Evolutionary conservation across 2,113 vertebrate species (phyloP), one percentile per base, ranked within the genome.

Genomic region (Turnix velox): DNA sequence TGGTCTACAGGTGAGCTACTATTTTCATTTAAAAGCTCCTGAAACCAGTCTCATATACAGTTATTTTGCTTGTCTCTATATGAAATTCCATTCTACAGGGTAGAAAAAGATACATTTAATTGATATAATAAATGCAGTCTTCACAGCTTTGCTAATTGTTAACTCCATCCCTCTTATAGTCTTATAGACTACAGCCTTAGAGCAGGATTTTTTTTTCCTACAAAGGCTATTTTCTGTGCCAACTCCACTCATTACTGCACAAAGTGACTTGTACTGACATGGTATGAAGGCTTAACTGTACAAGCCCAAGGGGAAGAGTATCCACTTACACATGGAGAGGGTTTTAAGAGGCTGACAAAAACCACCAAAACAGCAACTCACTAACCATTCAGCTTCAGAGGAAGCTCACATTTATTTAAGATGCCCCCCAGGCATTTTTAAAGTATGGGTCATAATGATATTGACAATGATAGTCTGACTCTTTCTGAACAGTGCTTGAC

Each of bases 341-440:
- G 39, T 37, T 92, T 87, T 25, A 68, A 74, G 92, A 73, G 82
- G 78, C 79, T 83, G 76, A 62, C 43, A 87, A 37, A 66, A 54
- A 88, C 33, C 45, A 77, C 43, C 49, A 74, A 17, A 54, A 10
- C 66, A 92, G 57, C n/a, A n/a, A n/a, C n/a, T n/a, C n/a, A n/a
- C n/a, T n/a, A n/a, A n/a, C 24, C 43, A 71, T 75, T 88, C 49
- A 87, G 25, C 31, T 66, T 48, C 11, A 12, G 23, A 91, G 71
- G 75, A 85, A 95, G 31, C 52, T 52, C 81, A 49, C 58, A 23
- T 80, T 87, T 88, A 18, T 80, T 92, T 79, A 71, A 51, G 65
- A 84, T 84, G 87, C 46, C 88, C 71, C n/a, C 51, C 22, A 45
- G 83, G 55, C 72, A 62, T 90, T 71, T 86, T 88, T 92, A 90